phyloP scores from a whole-genome alignment of 2,113 vertebrate species.

The Gobio gobio region DNA sequence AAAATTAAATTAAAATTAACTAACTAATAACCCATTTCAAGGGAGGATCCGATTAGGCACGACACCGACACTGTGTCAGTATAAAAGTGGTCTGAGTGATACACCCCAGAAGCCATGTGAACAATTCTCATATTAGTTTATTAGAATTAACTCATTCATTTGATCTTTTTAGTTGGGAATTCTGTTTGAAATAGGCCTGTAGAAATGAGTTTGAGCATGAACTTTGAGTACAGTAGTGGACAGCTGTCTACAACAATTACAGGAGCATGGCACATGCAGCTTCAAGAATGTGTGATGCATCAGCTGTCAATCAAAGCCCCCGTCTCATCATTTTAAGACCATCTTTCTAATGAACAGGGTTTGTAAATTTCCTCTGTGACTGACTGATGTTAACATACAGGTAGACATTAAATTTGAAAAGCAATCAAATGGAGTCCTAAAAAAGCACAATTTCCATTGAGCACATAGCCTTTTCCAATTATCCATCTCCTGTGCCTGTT shows the following conservation, averaged over 20 bases:
- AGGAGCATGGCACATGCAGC: background rate
- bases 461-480: slow-evolving; percentile 40
- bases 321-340: background rate
- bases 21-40: too few species aligned
- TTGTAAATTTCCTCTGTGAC: slow-evolving; percentile 9
- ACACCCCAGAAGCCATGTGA: background rate
- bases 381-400: slow-evolving; percentile 31
- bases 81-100: too few species aligned
- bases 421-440: background rate
- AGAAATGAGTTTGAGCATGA: background rate
- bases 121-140: background rate
- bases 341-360: slow-evolving; percentile 5
- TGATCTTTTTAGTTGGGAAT: background rate
- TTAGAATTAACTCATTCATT: background rate
- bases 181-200: background rate
- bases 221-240: background rate
- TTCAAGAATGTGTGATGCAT: background rate
- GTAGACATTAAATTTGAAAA: slow-evolving; percentile 32
- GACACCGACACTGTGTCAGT: background rate
- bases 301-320: slow-evolving; percentile 5
- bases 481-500: slow-evolving; percentile 27
- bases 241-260: slow-evolving; percentile 24
- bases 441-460: slow-evolving; percentile 5
- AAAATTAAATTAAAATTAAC: too few species aligned
- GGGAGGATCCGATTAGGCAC: background rate